Base-by-base conservation (phyloP, 2,888 invertebrate species). In the Meghimatium bilineatum region DNA sequence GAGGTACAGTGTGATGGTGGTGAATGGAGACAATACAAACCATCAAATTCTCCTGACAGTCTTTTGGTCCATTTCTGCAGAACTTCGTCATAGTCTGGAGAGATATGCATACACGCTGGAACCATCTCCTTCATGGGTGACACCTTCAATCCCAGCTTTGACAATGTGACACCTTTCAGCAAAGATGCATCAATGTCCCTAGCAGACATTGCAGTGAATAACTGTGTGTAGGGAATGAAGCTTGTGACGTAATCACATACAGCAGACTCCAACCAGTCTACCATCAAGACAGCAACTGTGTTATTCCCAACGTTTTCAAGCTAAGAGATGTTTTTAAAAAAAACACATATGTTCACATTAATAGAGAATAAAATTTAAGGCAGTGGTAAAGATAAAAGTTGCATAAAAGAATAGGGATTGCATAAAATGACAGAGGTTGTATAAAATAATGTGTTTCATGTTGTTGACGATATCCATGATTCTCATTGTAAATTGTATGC, bases 191-290 rank as follows among this genome's bases (percentile, higher is more conserved):
- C 84, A n/a, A 78, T 26, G 34, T 82, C 78, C 36, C 79, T 67
- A 1, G 49, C 26, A 79, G 56, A 85, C 75, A 20, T 49, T 74
- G 76, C 87, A 1, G 69, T 74, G 66, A 86, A 88, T 20, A 87
- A 86, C 52, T 88, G 87, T 10, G 86, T 84, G 82, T 85, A 89
- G n/a, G 87, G 86, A n/a, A 83, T 82, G 14, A 88, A 77, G 26
- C 85, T 86, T 23, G 86, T 77, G 36, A 90, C 83, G 80, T 87
- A 88, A 76, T 89, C 87, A 78, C 87, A 88, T 20, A 88, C 66
- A 14, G 80, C 52, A 6, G 88, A 88, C 20, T 87, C 81, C 56
- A 90, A 82, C 63, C 71, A 82, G 17, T 83, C 77, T 36, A 88
- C 83, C 71, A 84, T 69, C 32, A 91, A 32, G 26, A 90, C 80